Evolutionary conservation across 1,140 invertebrate species (phyloP).

Genomic region (Bradysia coprophila): DNA sequence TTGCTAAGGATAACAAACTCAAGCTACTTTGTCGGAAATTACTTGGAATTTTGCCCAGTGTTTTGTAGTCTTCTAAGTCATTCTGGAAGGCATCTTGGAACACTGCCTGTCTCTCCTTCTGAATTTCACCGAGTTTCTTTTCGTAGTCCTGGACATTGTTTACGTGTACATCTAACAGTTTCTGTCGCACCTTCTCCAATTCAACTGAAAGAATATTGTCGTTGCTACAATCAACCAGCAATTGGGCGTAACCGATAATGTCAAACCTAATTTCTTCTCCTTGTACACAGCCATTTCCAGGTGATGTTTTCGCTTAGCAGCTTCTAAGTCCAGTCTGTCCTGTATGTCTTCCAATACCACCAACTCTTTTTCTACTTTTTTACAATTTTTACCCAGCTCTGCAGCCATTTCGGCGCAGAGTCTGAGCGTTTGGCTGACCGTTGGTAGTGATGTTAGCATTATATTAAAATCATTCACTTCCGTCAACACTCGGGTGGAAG

Average conservation of each 20-base stretch:
- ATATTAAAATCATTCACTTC: slow-evolving; percentile 31
- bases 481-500: slow-evolving; percentile 30
- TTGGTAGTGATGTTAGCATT: slow-evolving; percentile 34
- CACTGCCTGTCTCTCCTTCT: slow-evolving; percentile 42
- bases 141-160: slow-evolving; percentile 35
- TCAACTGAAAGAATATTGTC: slow-evolving; percentile 7
- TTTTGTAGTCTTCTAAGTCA: slow-evolving; percentile 41
- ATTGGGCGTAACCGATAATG: background rate
- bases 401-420: background rate
- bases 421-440: slow-evolving; percentile 33
- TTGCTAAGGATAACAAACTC: background rate
- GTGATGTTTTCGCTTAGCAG: slow-evolving; percentile 38
- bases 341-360: slow-evolving; percentile 42
- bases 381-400: slow-evolving; percentile 36
- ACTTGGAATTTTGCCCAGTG: slow-evolving; percentile 37
- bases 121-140: slow-evolving; percentile 23
- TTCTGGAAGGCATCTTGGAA: slow-evolving; percentile 46
- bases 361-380: slow-evolving; percentile 36
- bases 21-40: slow-evolving; percentile 15
- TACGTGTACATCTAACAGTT: slow-evolving; percentile 35
- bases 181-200: slow-evolving; percentile 26
- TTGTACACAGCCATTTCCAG: slow-evolving; percentile 43
- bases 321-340: slow-evolving; percentile 42
- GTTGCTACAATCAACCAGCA: background rate
- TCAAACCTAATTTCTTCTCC: slow-evolving; percentile 31